These are phyloP conservation scores for Formica selysi DNA, from an alignment of 1,140 invertebrate species.

Conservation along the genomic window DNA sequence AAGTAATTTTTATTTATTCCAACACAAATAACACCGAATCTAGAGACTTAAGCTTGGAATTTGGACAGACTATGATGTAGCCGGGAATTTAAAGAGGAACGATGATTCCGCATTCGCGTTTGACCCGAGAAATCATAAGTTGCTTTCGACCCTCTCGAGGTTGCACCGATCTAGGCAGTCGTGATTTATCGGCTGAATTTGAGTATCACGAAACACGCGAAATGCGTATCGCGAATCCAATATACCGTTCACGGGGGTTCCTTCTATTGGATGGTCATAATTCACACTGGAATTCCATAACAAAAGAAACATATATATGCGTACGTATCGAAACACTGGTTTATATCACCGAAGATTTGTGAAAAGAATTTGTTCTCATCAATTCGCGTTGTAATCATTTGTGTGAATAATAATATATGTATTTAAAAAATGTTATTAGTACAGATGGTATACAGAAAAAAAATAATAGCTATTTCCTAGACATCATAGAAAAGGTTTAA, in stretches of 20 bases:
- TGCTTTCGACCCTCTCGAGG: slow-evolving; percentile 64
- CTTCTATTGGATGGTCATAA: slow-evolving; percentile 74
- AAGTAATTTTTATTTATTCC: slow-evolving; percentile 47
- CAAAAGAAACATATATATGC: slow-evolving; percentile 55
- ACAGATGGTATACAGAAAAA: slow-evolving; percentile 4
- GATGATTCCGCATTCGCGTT: slow-evolving; percentile 45
- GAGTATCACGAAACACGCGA: slow-evolving; percentile 77
- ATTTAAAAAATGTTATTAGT: slow-evolving; percentile 40
- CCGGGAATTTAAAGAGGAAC: slow-evolving; percentile 43
- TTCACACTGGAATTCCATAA: slow-evolving; percentile 67
- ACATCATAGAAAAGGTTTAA: not conserved
- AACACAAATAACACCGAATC: not conserved
- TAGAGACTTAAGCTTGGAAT: not conserved
- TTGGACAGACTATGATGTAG: not conserved
- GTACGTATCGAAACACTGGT: slow-evolving; percentile 42
- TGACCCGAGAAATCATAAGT: slow-evolving; percentile 55
- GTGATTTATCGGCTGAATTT: slow-evolving; percentile 76
- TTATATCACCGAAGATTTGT: slow-evolving; percentile 56
- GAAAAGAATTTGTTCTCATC: slow-evolving; percentile 44
- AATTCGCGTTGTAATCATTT: slow-evolving; percentile 36
- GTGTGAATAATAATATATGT: slow-evolving; percentile 8
- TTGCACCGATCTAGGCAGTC: slow-evolving; percentile 56
- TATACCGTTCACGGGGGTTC: slow-evolving; percentile 68
- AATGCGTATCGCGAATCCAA: slow-evolving; percentile 78
- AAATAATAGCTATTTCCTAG: not conserved